Percentiles rank a stretch among this genome's conserved stretches.
Conservation (phyloP, 2,888 invertebrate genomes). For the Cheilosia scutellata region DNA sequence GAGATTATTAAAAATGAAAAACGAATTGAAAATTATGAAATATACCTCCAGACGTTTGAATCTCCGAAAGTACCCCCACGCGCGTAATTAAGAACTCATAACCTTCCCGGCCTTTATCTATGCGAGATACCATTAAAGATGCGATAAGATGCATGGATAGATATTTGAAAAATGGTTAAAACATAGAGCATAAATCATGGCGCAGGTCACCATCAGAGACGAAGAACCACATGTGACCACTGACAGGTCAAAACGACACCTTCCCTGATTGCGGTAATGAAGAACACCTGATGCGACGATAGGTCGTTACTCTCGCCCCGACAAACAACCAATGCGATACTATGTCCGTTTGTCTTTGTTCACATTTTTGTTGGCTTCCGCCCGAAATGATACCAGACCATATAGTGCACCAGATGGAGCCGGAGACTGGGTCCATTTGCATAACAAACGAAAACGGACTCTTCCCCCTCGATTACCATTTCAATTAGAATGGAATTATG, state of each 20-base stretch:
- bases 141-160: conserved; percentile 58
- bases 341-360: conserved; percentile 26
- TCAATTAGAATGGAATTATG: conserved; percentile 70
- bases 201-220: too few species aligned
- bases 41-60: conserved; percentile 17
- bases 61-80: conserved; percentile 53
- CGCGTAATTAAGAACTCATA: conserved; percentile 72
- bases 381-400: conserved; percentile 17
- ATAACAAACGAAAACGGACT: conserved; percentile 62
- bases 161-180: conserved; percentile 31
- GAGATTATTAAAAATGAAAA: conserved; percentile 50
- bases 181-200: conserved; percentile 28
- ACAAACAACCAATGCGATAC: conserved; percentile 63
- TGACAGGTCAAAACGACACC: conserved; percentile 66
- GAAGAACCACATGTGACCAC: conserved; percentile 46
- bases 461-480: conserved; percentile 52
- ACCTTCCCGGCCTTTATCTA: conserved; percentile 40
- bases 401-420: conserved; percentile 39
- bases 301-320: conserved; percentile 68
- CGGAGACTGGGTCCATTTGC: conserved; percentile 45
- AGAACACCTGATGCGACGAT: conserved; percentile 69
- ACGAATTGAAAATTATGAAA: conserved; percentile 59
- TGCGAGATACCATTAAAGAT: conserved; percentile 19
- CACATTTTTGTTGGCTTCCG: conserved; percentile 48
- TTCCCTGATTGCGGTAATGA: conserved; percentile 57